Percentiles rank a stretch among this genome's conserved stretches.
Conservation (phyloP, 2,888 invertebrate species). For the Patella caerulea region DNA sequence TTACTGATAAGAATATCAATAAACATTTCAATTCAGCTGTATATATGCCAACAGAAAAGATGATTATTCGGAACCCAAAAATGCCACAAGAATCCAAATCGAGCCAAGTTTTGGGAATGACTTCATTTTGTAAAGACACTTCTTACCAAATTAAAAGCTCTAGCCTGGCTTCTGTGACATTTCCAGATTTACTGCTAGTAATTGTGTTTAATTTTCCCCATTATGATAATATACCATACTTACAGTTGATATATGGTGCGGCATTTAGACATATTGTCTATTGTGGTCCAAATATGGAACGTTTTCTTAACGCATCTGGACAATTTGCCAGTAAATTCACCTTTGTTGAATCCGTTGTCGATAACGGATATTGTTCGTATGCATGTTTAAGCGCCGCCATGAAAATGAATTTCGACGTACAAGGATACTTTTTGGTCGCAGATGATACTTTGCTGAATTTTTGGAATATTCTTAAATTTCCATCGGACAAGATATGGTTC, state of each 20-base stretch:
- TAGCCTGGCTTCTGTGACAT: background rate
- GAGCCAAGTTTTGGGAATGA: background rate
- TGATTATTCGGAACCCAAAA: background rate
- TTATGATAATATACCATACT: background rate
- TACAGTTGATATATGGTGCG: background rate
- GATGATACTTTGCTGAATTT: slow-evolving; percentile 6
- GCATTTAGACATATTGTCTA: background rate
- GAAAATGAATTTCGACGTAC: background rate
- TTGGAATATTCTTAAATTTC: background rate
- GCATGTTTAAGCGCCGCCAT: background rate
- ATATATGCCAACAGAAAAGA: no score
- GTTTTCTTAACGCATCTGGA: slow-evolving; percentile 6
- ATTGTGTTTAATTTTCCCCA: background rate
- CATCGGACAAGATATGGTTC: background rate
- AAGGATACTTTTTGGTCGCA: background rate
- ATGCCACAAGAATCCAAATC: background rate
- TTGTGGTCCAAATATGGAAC: background rate
- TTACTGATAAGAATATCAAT: background rate
- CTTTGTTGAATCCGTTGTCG: background rate
- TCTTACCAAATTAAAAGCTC: background rate
- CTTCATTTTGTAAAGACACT: background rate
- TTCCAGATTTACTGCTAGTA: background rate
- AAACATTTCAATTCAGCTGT: background rate
- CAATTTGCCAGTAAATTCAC: background rate
- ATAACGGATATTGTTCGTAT: background rate